Evolutionary conservation across 2,888 invertebrate species (phyloP), one percentile per base, ranked within the genome.

Genomic region (Temnothorax rugatulus): DNA sequence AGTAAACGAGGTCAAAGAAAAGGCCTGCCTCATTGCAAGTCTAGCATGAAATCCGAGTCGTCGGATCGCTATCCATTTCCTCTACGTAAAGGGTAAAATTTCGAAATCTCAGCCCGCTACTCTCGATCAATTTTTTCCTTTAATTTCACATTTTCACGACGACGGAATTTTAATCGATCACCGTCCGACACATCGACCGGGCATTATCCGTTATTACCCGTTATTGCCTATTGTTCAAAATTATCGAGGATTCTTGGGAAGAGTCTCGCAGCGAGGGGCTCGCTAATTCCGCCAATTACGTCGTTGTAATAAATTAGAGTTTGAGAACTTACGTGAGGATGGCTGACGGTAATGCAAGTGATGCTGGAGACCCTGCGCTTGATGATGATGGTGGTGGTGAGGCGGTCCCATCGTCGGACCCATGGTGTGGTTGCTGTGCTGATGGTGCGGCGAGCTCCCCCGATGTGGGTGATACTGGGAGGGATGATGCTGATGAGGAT

Each of bases 351-450:
- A 94, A 87, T 94, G 95, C 77, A 94, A 91, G 87, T 95, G 66
- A 68, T 68, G 94, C 71, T 94, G 95, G 15, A 95, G 90, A 89
- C 93, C 94, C 86, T 94, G 94, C 85, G 94, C 89, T 86, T 94
- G 94, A 79, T 94, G 93, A 76, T 94, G 93, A 84, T 94, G 93
- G 84, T 94, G 93, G 74, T 94, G 94, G 84, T 93, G 94, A 4
- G 94, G 95, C 68, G 95, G 95, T 83, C 94, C 95, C 95, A 95
- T 94, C 11, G 93, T 85, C n/a, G 94, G 92, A 50, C 93, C 92
- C 93, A 94, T 94, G 34, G 90, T 89, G 86, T 94, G 94, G 82
- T 90, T 91, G 79, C 91, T 91, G 87, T 94, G 94, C 25, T 93
- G 93, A 87, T 93, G 94, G 84, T 94, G 94, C 11, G 94, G 94